These are phyloP conservation scores for Tethea ocularis DNA, from an alignment of 2,888 invertebrate genomes.

Conservation along the genomic window DNA sequence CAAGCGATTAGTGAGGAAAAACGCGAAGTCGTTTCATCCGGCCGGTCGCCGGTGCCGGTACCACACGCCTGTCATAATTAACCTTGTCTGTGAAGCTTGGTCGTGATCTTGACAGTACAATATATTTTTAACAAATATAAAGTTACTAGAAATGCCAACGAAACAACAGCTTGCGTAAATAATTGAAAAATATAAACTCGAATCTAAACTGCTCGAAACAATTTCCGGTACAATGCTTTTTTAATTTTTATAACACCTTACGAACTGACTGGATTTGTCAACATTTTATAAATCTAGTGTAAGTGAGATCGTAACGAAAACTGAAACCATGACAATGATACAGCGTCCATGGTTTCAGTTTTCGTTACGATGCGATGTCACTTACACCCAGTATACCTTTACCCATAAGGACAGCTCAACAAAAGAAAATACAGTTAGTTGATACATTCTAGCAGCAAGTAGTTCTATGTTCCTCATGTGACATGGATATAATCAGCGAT, in stretches of 20 bases:
- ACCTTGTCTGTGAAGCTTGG: constrained; percentile 57
- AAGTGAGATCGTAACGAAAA: too few relatives aligned
- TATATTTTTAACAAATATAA: constrained; percentile 27
- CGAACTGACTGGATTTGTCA: too few relatives aligned
- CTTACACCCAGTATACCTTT: too few relatives aligned
- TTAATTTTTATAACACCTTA: too few relatives aligned
- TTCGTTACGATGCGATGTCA: too few relatives aligned
- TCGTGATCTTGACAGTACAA: constrained; percentile 63
- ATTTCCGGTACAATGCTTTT: too few relatives aligned
- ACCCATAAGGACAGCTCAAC: too few relatives aligned
- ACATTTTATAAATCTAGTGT: too few relatives aligned
- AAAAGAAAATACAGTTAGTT: background rate
- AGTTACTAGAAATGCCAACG: constrained; percentile 33
- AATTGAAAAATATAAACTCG: background rate
- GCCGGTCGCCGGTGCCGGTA: constrained; percentile 38
- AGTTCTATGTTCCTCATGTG: constrained; percentile 31
- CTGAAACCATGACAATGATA: too few relatives aligned
- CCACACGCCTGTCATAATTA: constrained; percentile 54
- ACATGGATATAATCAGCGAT: constrained; percentile 48
- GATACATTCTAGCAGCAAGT: constrained; percentile 6
- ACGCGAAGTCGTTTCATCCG: constrained; percentile 37
- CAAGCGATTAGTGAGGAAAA: constrained; percentile 36
- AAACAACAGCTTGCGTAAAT: background rate
- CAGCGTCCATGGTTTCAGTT: too few relatives aligned
- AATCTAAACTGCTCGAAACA: too few relatives aligned